Base-by-base conservation (phyloP, 2,888 invertebrate genomes). In the Cheilosia soror region DNA sequence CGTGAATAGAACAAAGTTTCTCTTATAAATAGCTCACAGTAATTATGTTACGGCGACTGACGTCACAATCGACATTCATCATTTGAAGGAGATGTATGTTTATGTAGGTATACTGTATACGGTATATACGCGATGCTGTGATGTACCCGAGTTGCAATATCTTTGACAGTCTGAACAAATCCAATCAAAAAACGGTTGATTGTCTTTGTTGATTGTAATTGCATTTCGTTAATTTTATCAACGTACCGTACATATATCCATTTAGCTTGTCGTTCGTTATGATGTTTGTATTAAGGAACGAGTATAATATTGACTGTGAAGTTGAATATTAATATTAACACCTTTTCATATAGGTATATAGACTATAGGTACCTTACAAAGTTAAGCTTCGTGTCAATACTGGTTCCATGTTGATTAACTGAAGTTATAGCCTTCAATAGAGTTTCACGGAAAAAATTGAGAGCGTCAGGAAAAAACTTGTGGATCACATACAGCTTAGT, bases 1-100 rank as follows among this genome's bases (percentile, higher is more conserved):
- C 65, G 29, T 58, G 57, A 77, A 53, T 42, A 62, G 47, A 68
- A 81, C 72, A 77, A 81, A 81, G 66, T 71, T 76, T 66, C 66
- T 55, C 40, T 57, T 81, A 76, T 76, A 84, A 76, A 80, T 81
- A 85, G 47, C 81, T 72, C 31, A 62, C 68, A 66, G 85, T 85
- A 85, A 85, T 85, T 85, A 80, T 81, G 85, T 85, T 85, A 85
- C 76, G 68, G 62, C 71, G 31, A 63, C 86, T 86, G 82, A 86
- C 86, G 86, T 86, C 82, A 86, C 86, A 86, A 86, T 73, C 77
- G 86, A 78, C 86, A 86, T 86, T 86, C 86, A 86, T 86, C 81
- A 72, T 66, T 68, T 44, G 58, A 51, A 71, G 47, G 71, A 62
- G 66, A 60, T 58, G 53, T 40, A 81, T 71, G 53, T 44, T 47